Conservation (phyloP, 64 coral and sea anemone genomes). For the Acropora yongei region DNA sequence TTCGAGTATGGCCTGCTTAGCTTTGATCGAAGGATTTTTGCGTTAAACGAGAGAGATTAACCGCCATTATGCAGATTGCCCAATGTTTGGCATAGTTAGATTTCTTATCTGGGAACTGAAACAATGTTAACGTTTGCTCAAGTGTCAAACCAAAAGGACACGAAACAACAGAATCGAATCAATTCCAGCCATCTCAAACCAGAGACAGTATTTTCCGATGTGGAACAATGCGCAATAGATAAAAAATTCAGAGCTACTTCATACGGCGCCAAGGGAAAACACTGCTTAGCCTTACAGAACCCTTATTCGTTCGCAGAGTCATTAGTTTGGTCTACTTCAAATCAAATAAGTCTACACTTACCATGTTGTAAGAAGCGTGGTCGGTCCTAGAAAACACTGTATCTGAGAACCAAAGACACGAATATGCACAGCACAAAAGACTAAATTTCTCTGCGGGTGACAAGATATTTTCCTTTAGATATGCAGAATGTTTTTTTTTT, state of each 20-base stretch:
- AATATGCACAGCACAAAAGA: not conserved
- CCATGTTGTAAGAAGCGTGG: slow-evolving; percentile 4
- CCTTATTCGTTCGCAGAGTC: too few species aligned
- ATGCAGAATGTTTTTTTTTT: not conserved
- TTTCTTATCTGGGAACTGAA: too few species aligned
- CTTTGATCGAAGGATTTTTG: too few species aligned
- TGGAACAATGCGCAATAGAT: not conserved
- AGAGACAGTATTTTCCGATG: not conserved
- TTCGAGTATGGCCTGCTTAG: too few species aligned
- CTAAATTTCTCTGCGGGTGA: too few species aligned
- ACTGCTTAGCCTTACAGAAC: too few species aligned
- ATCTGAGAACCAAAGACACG: not conserved
- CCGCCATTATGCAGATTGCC: too few species aligned
- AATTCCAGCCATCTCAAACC: not conserved
- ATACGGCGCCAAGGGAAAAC: too few species aligned
- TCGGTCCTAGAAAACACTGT: slow-evolving; percentile 41
- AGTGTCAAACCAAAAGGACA: not conserved
- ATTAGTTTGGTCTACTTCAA: not conserved
- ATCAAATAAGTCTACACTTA: not conserved
- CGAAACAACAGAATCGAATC: not conserved
- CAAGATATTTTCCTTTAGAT: not conserved
- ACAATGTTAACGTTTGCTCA: too few species aligned
- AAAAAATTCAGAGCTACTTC: not conserved
- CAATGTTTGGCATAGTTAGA: too few species aligned
- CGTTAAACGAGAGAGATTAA: too few species aligned